Percentiles rank a stretch among this genome's conserved stretches.
phyloP scores from a whole-genome alignment of 2,888 invertebrate species.

The Boloria euphrosyne region DNA sequence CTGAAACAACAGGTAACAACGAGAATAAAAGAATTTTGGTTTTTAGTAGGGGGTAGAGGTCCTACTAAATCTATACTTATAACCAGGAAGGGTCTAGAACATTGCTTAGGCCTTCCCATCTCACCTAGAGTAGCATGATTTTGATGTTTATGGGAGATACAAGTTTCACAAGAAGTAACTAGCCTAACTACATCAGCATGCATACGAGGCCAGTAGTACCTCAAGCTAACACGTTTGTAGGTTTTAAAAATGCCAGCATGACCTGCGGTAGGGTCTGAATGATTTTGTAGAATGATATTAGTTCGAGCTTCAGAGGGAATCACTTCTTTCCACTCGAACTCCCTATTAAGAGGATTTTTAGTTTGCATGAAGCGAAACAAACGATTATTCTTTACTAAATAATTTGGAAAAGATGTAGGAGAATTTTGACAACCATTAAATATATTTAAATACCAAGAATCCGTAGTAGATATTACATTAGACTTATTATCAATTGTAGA shows the following conservation, averaged over 20 bases:
- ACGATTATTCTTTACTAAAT: slow-evolving; percentile 23
- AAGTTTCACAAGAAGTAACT: slow-evolving; percentile 20
- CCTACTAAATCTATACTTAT: slow-evolving; percentile 29
- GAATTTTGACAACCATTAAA: slow-evolving; percentile 32
- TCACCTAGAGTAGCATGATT: slow-evolving; percentile 34
- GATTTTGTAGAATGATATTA: slow-evolving; percentile 27
- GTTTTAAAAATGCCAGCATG: slow-evolving; percentile 43
- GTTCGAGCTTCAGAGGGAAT: slow-evolving; percentile 34
- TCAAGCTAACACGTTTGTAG: slow-evolving; percentile 33
- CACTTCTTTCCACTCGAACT: slow-evolving; percentile 41
- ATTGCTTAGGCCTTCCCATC: slow-evolving; percentile 40
- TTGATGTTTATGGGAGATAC: slow-evolving; percentile 34
- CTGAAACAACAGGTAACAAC: slow-evolving; percentile 39
- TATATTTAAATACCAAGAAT: slow-evolving; percentile 40
- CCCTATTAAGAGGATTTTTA: slow-evolving; percentile 35
- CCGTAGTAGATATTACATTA: slow-evolving; percentile 14
- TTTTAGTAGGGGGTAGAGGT: slow-evolving; percentile 31
- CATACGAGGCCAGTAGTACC: slow-evolving; percentile 33
- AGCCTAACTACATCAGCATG: slow-evolving; percentile 23
- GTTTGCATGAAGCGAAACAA: slow-evolving; percentile 31
- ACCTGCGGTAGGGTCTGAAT: slow-evolving; percentile 30
- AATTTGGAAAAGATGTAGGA: slow-evolving; percentile 29
- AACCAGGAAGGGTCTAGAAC: slow-evolving; percentile 27
- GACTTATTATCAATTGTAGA: no score
- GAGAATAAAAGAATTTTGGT: slow-evolving; percentile 29